These are phyloP conservation scores for Lepidocyrtoides sp. DNA, from an alignment of 2,888 invertebrate genomes.

Conservation along the genomic window DNA sequence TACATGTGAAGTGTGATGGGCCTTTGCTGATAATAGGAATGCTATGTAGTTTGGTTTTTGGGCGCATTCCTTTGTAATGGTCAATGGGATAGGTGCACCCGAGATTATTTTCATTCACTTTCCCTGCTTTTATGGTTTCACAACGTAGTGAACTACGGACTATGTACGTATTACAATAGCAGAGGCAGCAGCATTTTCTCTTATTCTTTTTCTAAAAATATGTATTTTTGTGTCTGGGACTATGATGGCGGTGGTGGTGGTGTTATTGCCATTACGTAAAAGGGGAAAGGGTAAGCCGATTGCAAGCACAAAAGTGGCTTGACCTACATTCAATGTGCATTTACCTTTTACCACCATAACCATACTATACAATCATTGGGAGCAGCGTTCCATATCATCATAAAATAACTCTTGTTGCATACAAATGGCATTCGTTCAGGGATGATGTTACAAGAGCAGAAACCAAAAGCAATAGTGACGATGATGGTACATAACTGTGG, in stretches of 20 bases:
- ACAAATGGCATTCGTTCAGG: conserved; percentile 60
- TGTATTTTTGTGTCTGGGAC: neutral
- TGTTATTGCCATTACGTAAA: conserved; percentile 19
- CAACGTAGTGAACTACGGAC: neutral
- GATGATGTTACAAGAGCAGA: conserved; percentile 43
- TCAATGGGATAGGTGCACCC: conserved; percentile 47
- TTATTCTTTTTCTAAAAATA: neutral
- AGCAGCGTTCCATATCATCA: conserved; percentile 70
- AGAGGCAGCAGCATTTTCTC: neutral
- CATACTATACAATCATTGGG: conserved; percentile 54
- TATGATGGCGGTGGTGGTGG: neutral
- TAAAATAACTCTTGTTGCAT: conserved; percentile 78
- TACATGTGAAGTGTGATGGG: conserved; percentile 24
- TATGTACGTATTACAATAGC: neutral
- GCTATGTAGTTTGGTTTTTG: conserved; percentile 11
- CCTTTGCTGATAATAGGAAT: conserved; percentile 29
- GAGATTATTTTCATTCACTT: conserved; percentile 70
- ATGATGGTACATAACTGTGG: neutral
- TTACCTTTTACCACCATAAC: conserved; percentile 69
- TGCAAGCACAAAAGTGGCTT: conserved; percentile 65
- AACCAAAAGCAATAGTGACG: neutral
- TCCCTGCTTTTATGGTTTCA: neutral
- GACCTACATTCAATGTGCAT: conserved; percentile 72
- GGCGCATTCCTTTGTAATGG: conserved; percentile 65
- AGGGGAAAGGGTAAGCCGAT: conserved; percentile 66